Evolutionary conservation across 2,797 vertebrate genomes (phyloP).

Genomic region (Apogon talboti): DNA sequence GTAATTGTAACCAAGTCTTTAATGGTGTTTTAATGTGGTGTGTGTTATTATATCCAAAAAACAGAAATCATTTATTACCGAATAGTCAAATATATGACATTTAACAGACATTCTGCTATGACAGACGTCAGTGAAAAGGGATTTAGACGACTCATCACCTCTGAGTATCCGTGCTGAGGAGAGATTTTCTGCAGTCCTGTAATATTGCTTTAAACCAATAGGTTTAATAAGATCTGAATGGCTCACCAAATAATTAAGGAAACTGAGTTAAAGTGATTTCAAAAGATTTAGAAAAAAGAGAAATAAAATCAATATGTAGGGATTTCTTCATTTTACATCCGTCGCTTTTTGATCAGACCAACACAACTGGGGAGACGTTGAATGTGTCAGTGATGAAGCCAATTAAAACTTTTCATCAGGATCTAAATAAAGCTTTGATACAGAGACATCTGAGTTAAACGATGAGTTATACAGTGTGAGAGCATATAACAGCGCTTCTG

Average conservation of each 20-base stretch:
- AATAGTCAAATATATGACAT: constrained; percentile 9
- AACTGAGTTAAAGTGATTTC: constrained; percentile 12
- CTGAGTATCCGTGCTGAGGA: constrained; percentile 37
- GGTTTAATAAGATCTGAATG: not conserved
- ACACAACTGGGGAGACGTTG: constrained; percentile 37
- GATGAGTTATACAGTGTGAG: constrained; percentile 17
- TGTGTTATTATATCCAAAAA: not conserved
- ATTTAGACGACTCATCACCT: constrained; percentile 48
- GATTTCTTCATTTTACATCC: constrained; percentile 44
- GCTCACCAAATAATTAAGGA: constrained; percentile 33
- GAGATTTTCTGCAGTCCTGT: constrained; percentile 4
- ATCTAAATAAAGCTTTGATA: constrained; percentile 50
- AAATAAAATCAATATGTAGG: constrained; percentile 35
- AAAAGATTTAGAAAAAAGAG: constrained; percentile 30
- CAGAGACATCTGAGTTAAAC: constrained; percentile 28
- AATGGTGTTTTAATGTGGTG: too few relatives aligned
- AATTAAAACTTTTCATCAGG: constrained; percentile 71
- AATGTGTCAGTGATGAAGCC: constrained; percentile 59
- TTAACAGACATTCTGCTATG: constrained; percentile 32
- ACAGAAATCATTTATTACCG: constrained; percentile 2
- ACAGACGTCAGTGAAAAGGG: constrained; percentile 53
- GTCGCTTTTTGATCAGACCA: constrained; percentile 39
- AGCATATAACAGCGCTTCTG: constrained; percentile 46
- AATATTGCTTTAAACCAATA: constrained; percentile 7
- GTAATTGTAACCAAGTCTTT: constrained; percentile 9